Evolutionary conservation across 2,888 invertebrate genomes (phyloP).

Genomic region (Amblyjoppa fuscipennis): DNA sequence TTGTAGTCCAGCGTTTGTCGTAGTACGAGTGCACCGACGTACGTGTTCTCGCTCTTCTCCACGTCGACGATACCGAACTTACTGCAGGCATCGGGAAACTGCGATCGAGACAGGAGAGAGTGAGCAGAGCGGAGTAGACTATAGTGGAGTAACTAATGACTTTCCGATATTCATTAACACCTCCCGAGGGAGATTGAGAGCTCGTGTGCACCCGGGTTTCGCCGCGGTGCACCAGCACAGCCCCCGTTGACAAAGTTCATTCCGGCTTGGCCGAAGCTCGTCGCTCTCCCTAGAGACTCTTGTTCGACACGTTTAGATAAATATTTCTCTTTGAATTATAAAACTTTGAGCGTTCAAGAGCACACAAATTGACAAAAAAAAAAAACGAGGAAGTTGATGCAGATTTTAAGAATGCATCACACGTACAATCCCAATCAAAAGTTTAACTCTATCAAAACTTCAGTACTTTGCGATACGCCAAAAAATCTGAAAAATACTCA

Average conservation of each 20-base stretch:
- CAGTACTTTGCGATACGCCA: no score
- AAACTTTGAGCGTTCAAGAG: constrained; percentile 5
- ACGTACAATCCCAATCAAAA: no score
- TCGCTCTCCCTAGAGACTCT: constrained; percentile 5
- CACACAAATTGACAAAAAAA: constrained; percentile 6
- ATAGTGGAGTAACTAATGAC: constrained; percentile 61
- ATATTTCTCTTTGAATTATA: constrained; percentile 55
- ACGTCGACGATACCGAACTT: constrained; percentile 89
- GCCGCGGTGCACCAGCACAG: constrained; percentile 13
- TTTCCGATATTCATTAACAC: constrained; percentile 68
- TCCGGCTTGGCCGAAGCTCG: constrained; percentile 7
- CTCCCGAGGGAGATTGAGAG: constrained; percentile 22
- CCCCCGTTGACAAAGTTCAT: constrained; percentile 12
- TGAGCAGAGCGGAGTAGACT: constrained; percentile 12
- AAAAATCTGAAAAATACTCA: no score
- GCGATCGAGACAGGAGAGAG: constrained; percentile 64
- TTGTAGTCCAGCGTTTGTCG: constrained; percentile 91
- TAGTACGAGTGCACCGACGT: constrained; percentile 91
- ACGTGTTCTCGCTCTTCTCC: constrained; percentile 89
- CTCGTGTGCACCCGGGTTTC: constrained; percentile 27
- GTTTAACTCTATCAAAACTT: no score
- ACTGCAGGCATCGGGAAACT: constrained; percentile 91
- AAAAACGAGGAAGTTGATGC: neutral
- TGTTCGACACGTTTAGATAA: constrained; percentile 47
- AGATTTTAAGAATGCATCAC: neutral